A percentile compares a stretch with the other conserved stretches of the same genome.
These are phyloP conservation scores for Australoheros scitulus DNA, from an alignment of 2,113 vertebrate genomes.

Conservation along the genomic window DNA sequence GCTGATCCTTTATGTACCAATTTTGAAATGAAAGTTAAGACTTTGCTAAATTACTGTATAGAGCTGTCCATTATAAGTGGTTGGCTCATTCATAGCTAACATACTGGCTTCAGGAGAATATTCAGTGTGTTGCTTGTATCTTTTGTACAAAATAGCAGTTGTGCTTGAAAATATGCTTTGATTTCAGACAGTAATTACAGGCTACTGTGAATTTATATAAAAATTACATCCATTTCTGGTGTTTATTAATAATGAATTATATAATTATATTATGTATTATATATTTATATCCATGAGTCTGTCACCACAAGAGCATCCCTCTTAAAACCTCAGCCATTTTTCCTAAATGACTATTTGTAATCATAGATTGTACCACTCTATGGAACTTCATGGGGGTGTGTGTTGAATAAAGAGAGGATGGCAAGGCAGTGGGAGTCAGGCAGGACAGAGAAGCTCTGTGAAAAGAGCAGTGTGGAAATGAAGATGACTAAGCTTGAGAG, in stretches of 20 bases:
- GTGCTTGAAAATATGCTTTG: conserved; percentile 5
- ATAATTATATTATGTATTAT: not conserved
- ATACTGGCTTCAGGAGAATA: not conserved
- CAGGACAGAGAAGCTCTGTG: conserved; percentile 6
- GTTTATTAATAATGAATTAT: not conserved
- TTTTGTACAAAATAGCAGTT: not conserved
- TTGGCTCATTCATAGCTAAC: conserved; percentile 45
- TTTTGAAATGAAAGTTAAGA: conserved; percentile 57
- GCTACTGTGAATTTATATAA: conserved; percentile 4
- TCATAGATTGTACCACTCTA: conserved; percentile 55
- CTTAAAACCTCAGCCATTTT: conserved; percentile 24
- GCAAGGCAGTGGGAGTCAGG: not conserved
- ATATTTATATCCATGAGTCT: not conserved
- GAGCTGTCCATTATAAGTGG: conserved; percentile 49
- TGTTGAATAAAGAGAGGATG: not conserved
- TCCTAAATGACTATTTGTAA: conserved; percentile 25
- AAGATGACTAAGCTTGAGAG: conserved; percentile 55
- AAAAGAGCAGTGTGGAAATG: conserved; percentile 34
- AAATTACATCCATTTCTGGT: not conserved
- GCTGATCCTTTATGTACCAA: conserved; percentile 41
- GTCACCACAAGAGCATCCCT: not conserved
- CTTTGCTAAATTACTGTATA: conserved; percentile 40
- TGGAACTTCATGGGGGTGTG: conserved; percentile 5
- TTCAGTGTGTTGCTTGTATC: not conserved
- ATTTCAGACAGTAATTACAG: conserved; percentile 16